These are phyloP conservation scores for Copidosoma floridanum DNA, from an alignment of 1,140 invertebrate genomes.

Conservation along the genomic window DNA sequence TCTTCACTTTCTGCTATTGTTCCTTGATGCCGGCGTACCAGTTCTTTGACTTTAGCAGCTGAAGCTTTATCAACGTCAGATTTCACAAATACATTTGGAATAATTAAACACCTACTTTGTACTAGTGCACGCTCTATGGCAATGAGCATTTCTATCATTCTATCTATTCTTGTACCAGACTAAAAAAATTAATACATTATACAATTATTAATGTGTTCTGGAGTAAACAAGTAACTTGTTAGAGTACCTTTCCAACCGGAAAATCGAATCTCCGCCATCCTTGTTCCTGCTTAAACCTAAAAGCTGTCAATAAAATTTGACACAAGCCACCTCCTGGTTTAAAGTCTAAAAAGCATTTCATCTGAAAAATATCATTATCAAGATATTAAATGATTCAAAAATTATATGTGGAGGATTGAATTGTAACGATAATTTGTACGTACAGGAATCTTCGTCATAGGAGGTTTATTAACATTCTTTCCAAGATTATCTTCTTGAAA, in stretches of 20 bases:
- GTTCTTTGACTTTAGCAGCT: constrained; percentile 81
- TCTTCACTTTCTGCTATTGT: constrained; percentile 77
- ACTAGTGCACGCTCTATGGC: constrained; percentile 85
- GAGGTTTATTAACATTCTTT: constrained; percentile 87
- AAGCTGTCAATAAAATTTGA: constrained; percentile 89
- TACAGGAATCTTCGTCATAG: constrained; percentile 80
- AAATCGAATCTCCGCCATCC: constrained; percentile 92
- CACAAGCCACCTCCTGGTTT: constrained; percentile 89
- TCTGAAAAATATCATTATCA: constrained; percentile 60
- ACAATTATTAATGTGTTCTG: constrained; percentile 3
- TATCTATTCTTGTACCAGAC: constrained; percentile 86
- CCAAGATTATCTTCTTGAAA: constrained; percentile 96
- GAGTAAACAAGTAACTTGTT: background rate
- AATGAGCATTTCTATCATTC: constrained; percentile 92
- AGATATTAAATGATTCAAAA: background rate
- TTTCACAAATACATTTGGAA: constrained; percentile 79
- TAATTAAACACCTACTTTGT: constrained; percentile 74
- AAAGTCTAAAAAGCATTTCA: constrained; percentile 93
- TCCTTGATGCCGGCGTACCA: constrained; percentile 84
- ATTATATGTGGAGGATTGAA: constrained; percentile 8
- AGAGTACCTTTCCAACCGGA: constrained; percentile 72
- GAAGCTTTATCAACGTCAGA: constrained; percentile 84
- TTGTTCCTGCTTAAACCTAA: constrained; percentile 93
- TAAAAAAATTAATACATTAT: constrained; percentile 48
- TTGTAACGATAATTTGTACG: constrained; percentile 47